Percentiles rank a stretch among this genome's conserved stretches.
phyloP scores from a whole-genome alignment of 2,113 vertebrate species.

The Macrotis lagotis region DNA sequence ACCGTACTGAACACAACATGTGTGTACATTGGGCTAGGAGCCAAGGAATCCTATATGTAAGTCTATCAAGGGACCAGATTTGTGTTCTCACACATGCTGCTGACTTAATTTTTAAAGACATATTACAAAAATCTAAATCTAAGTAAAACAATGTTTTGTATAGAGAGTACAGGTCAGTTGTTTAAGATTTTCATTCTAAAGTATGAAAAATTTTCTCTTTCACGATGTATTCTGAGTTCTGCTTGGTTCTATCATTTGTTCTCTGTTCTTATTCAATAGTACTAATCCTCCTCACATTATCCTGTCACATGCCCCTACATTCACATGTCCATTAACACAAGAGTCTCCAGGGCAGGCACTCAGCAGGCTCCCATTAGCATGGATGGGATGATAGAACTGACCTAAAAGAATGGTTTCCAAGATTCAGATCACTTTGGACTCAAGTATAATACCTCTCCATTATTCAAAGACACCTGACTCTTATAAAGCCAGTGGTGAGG shows the following conservation, averaged over 20 bases:
- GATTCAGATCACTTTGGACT: not conserved
- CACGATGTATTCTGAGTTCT: not conserved
- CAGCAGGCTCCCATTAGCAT: not conserved
- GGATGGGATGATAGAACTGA: not conserved
- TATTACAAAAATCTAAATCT: not conserved
- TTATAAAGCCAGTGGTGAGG: not conserved
- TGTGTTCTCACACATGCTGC: not conserved
- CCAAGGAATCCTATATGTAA: not conserved
- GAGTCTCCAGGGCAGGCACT: not conserved
- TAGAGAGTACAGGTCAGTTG: not conserved
- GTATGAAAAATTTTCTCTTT: not conserved
- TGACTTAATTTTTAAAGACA: not conserved
- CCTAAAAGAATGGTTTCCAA: not conserved
- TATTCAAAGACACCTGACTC: not conserved
- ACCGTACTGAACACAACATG: slow-evolving; percentile 64
- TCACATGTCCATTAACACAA: not conserved
- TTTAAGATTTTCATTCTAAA: not conserved
- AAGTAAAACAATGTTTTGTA: not conserved
- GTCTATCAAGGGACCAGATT: not conserved
- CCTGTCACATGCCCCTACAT: not conserved
- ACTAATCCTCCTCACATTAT: not conserved
- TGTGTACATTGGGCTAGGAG: slow-evolving; percentile 46
- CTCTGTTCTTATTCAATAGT: not conserved
- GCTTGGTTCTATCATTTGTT: not conserved
- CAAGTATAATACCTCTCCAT: not conserved